These are phyloP conservation scores for Thamnophis sirtalis DNA, from an alignment of 2,113 vertebrate species.

Conservation along the genomic window DNA sequence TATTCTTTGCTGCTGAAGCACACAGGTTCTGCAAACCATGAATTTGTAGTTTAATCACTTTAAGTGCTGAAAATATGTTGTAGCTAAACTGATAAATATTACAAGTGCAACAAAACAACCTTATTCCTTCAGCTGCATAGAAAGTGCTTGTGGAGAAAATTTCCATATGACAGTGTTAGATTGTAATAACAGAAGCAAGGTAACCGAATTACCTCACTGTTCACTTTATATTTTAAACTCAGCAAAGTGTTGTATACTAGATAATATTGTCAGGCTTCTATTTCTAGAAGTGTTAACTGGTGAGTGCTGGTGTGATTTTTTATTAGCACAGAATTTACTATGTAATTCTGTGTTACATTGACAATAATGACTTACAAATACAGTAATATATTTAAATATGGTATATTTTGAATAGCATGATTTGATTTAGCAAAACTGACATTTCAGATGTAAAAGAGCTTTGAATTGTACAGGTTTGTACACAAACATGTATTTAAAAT, in stretches of 20 bases:
- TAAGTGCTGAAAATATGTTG: conserved; percentile 41
- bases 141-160: conserved; percentile 8
- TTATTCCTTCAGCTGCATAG: conserved; percentile 16
- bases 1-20: conserved; percentile 52
- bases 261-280: conserved; percentile 12
- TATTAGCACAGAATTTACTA: conserved; percentile 10
- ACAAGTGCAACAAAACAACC: conserved; percentile 32
- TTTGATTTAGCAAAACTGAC: conserved; percentile 8
- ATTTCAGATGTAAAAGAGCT: neutral
- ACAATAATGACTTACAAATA: conserved; percentile 30
- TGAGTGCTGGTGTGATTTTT: neutral
- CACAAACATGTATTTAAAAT: neutral
- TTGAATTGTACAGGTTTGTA: neutral
- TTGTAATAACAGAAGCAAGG: conserved; percentile 17
- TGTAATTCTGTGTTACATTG: conserved; percentile 33
- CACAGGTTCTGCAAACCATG: conserved; percentile 51
- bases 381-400: conserved; percentile 26
- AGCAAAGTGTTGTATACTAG: conserved; percentile 12
- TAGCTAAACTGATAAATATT: conserved; percentile 56
- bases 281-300: conserved; percentile 41
- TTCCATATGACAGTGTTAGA: neutral
- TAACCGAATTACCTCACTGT: conserved; percentile 21
- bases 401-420: conserved; percentile 43
- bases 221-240: neutral
- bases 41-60: conserved; percentile 61